Evolutionary conservation across 2,888 invertebrate genomes (phyloP).

Genomic region (Andrena camellia): DNA sequence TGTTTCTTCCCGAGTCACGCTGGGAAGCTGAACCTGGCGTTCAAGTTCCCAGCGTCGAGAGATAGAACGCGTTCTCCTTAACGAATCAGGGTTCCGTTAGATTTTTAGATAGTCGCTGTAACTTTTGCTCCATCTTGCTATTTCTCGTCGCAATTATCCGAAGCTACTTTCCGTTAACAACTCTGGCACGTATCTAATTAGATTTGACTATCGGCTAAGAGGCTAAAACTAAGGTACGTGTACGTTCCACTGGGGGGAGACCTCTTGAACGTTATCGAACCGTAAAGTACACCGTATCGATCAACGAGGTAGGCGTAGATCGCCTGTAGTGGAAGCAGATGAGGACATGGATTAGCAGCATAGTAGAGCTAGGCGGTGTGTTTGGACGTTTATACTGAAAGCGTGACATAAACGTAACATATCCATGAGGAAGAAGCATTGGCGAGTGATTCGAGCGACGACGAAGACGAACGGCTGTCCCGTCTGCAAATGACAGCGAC

Average conservation of each 20-base stretch:
- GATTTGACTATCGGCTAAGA: constrained; percentile 42
- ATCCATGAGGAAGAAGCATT: constrained; percentile 59
- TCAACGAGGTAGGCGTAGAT: constrained; percentile 36
- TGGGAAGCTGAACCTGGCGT: constrained; percentile 9
- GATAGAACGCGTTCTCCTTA: constrained; percentile 5
- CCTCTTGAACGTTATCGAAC: constrained; percentile 24
- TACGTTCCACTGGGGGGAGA: neutral
- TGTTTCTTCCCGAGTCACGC: neutral
- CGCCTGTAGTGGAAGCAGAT: constrained; percentile 66
- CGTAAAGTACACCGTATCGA: constrained; percentile 42
- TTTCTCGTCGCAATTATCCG: neutral
- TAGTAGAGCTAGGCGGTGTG: constrained; percentile 63
- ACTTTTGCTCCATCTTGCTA: neutral
- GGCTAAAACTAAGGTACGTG: constrained; percentile 37
- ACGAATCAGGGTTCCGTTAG: neutral
- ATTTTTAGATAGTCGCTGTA: neutral
- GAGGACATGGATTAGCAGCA: constrained; percentile 65
- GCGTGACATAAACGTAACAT: constrained; percentile 64
- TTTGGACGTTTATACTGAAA: constrained; percentile 66
- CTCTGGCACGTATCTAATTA: neutral
- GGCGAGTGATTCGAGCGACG: constrained; percentile 57
- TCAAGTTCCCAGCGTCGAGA: constrained; percentile 5
- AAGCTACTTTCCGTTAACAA: neutral
- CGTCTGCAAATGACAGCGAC: constrained; percentile 50
- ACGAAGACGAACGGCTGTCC: constrained; percentile 49